Evolutionary conservation across 2,797 vertebrate species (phyloP), one percentile per base, ranked within the genome.

Genomic region (Oryzias sinensis): DNA sequence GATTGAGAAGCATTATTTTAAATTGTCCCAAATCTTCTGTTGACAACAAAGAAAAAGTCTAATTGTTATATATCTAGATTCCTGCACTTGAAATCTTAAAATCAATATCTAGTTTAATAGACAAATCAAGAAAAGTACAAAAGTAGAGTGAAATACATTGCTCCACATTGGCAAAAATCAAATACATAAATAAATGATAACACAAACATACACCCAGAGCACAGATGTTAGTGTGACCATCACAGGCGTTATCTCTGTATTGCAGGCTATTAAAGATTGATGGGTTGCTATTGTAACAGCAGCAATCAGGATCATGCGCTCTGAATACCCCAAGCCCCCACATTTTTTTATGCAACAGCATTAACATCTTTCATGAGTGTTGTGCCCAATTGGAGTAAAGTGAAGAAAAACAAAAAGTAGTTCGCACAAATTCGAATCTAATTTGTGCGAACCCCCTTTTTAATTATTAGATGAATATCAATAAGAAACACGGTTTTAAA

Each of bases 191-290:
- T 53, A 56, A 20, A 44, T 40, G 49, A 25, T 59, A 20, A 40
- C 29, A 53, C 15, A 43, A 25, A 53, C 42, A 27, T 55, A 57
- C 37, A 62, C 24, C 43, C 29, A 71, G 48, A 72, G 25, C 60
- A 60, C 41, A 73, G 27, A 78, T 68, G 76, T 62, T 47, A 68
- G 47, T 62, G 65, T 37, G 65, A 76, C 78, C 80, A 82, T 89
- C 73, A 54, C 55, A 67, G 33, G 65, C 44, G 54, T 86, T 88
- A 87, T 87, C 82, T 72, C 76, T 76, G 80, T 80, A 84, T 70
- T 85, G 87, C 88, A 89, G 85, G 80, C 76, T 79, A 87, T 89
- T 89, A 90, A 87, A 85, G 83, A 88, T 89, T 86, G 75, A 89
- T 91, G 83, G 64, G 76, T 79, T 87, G 64, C 84, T 87, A 81